Percentiles rank a stretch among this genome's conserved stretches.
Conservation (phyloP, 2,797 vertebrate species). For the Hemitrygon akajei region DNA sequence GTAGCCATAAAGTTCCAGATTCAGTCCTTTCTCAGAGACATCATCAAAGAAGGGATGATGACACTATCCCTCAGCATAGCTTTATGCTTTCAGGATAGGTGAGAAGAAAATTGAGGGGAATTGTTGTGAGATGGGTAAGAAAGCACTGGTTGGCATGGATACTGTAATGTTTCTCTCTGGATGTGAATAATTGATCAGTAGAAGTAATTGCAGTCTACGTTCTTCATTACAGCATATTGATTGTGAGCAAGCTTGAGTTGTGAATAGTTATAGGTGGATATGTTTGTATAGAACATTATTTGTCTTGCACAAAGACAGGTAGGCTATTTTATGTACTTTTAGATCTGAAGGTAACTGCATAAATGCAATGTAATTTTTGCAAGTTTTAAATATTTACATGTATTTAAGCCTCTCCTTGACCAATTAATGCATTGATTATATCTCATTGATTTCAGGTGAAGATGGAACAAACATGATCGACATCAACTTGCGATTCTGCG, state of each 20-base stretch:
- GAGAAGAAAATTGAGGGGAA: neutral
- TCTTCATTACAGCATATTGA: neutral
- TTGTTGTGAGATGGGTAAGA: neutral
- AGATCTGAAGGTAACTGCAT: neutral
- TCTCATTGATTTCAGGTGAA: slow-evolving; percentile 28
- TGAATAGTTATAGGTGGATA: neutral
- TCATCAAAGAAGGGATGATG: neutral
- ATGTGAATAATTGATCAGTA: neutral
- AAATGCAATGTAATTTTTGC: neutral
- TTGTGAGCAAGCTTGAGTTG: neutral
- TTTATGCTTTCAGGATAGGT: neutral
- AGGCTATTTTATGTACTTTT: neutral
- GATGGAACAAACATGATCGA: slow-evolving; percentile 19
- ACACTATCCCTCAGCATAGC: neutral
- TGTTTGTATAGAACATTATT: too few species aligned
- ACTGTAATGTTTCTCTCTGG: neutral
- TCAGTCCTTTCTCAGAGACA: neutral
- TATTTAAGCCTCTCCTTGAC: neutral
- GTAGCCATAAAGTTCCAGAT: neutral
- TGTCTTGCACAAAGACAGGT: neutral
- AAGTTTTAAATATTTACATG: neutral
- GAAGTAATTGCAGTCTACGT: neutral
- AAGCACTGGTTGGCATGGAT: neutral
- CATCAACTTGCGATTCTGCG: neutral
- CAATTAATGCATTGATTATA: neutral